Percentiles rank a stretch among this genome's conserved stretches.
phyloP scores from a whole-genome alignment of 1,140 invertebrate species.

The Latrodectus geometricus region DNA sequence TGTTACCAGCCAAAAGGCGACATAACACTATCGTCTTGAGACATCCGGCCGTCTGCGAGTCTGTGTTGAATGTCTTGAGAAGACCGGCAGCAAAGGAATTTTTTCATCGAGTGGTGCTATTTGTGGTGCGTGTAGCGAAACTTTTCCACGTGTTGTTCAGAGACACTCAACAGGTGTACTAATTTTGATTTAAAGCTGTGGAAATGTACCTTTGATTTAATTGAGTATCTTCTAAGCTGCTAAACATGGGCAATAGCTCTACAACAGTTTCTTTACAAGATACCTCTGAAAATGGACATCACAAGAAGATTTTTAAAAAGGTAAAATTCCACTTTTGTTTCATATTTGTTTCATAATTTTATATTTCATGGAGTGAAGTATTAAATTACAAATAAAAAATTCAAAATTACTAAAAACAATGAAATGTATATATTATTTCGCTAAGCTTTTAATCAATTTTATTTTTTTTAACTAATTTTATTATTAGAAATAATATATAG shows the following conservation, averaged over 20 bases:
- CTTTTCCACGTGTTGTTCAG: neutral
- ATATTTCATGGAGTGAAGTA: too few relatives aligned
- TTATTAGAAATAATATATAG: too few relatives aligned
- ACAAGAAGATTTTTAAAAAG: constrained; percentile 43
- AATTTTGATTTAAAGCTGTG: neutral
- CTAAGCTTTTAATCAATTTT: too few relatives aligned
- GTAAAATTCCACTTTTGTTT: neutral
- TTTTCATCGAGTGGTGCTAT: neutral
- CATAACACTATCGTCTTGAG: constrained; percentile 15
- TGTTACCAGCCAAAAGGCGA: neutral
- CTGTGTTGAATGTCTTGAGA: neutral
- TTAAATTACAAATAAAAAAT: too few relatives aligned
- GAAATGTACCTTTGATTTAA: neutral
- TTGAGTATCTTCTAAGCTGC: neutral
- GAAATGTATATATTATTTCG: too few relatives aligned
- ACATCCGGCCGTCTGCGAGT: constrained; percentile 24
- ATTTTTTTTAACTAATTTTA: too few relatives aligned
- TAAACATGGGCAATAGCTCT: constrained; percentile 47
- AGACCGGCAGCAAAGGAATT: constrained; percentile 8
- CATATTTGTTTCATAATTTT: too few relatives aligned
- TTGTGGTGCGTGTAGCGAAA: neutral
- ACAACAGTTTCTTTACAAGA: constrained; percentile 54
- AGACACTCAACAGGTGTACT: neutral
- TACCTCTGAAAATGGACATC: constrained; percentile 39
- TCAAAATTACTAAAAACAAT: too few relatives aligned